Evolutionary conservation across 1,140 invertebrate species (phyloP), one percentile per base, ranked within the genome.

Genomic region (Ips nitidus): DNA sequence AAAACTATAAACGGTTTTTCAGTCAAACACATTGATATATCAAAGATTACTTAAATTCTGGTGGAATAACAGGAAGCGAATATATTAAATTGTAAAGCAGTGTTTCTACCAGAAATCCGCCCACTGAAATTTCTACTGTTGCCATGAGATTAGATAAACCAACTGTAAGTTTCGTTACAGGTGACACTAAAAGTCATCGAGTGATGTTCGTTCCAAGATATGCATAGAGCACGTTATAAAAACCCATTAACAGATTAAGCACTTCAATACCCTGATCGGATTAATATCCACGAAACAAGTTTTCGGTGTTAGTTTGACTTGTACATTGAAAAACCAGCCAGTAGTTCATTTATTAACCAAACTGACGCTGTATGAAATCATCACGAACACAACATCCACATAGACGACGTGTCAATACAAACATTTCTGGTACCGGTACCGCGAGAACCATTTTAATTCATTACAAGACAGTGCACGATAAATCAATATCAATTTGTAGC

Each of bases 401-500:
- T n/a, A 47, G n/a, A 47, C n/a, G n/a, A 47, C 22, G 22, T 22
- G 45, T 47, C 45, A 47, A 47, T 47, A n/a, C 4, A 47, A 47
- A 47, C n/a, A 47, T 47, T 47, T 47, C 45, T 47, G 45, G 45
- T n/a, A 47, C n/a, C 45, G 45, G n/a, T 47, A 47, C 45, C n/a
- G n/a, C 45, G 4, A 47, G 4, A 47, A n/a, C 45, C 65, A 8
- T 41, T 62, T 62, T 62, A 71, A 67, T 67, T 67, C 69, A 71
- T 70, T 59, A 57, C 52, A 55, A 58, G 41, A 59, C 65, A 60
- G 38, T 40, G 6, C 45, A 63, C 64, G 57, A 70, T 74, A 74
- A 74, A 74, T 74, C 73, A 74, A 74, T 74, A 74, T 72, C 73
- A 74, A 74, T 74, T 74, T 74, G 73, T 74, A 71, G 74, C 72